Evolutionary conservation across 2,888 invertebrate species (phyloP).

Genomic region (Mesoligia furuncula): DNA sequence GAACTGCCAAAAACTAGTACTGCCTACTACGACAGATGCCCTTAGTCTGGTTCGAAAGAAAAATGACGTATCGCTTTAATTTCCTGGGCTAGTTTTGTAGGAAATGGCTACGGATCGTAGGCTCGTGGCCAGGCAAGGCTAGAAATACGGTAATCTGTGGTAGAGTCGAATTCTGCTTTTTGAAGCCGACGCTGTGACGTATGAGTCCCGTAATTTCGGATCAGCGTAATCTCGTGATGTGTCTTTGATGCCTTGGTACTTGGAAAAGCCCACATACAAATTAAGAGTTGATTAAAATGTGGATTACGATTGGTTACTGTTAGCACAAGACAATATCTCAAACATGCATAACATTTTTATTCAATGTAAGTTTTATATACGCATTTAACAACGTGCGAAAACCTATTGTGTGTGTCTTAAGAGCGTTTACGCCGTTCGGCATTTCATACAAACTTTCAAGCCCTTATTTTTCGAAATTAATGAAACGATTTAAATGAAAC

Average conservation of each 20-base stretch:
- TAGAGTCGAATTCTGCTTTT: conserved; percentile 30
- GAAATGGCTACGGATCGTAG: conserved; percentile 41
- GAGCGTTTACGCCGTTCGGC: too few species aligned
- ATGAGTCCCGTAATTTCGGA: not conserved
- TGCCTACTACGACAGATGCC: not conserved
- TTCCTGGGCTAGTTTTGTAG: conserved; percentile 54
- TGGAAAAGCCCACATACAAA: not conserved
- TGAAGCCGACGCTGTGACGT: not conserved
- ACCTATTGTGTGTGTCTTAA: too few species aligned
- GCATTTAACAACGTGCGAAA: too few species aligned
- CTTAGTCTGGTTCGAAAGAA: conserved; percentile 21
- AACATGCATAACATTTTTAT: not conserved
- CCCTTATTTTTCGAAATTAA: too few species aligned
- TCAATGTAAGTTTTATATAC: not conserved
- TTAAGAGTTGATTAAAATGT: not conserved
- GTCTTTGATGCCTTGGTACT: not conserved
- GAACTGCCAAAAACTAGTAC: not conserved
- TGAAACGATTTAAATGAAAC: too few species aligned
- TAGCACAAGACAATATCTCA: not conserved
- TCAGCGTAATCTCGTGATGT: not conserved
- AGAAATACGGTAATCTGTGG: conserved; percentile 24
- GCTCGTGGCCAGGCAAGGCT: conserved; percentile 27
- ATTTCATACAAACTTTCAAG: too few species aligned
- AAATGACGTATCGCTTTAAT: conserved; percentile 44
- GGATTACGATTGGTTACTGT: not conserved